Percentiles rank a stretch among this genome's conserved stretches.
Evolutionary conservation across 2,797 vertebrate genomes (phyloP).

Genomic region (Capromys pilorides): DNA sequence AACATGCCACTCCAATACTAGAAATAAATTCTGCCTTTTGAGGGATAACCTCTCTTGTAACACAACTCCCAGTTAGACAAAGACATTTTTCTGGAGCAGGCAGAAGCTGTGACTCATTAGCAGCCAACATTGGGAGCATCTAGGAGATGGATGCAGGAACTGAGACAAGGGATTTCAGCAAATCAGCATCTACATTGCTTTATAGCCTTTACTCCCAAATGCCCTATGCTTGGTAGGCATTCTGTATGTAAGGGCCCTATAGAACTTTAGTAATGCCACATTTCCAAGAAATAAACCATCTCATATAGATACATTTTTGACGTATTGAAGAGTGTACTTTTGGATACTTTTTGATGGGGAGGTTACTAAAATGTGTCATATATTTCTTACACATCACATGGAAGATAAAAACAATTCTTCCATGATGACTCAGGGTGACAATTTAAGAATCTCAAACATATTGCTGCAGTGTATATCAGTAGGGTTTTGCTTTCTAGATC

Average conservation of each 20-base stretch:
- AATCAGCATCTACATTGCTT: constrained; percentile 18
- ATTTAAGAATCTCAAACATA: constrained; percentile 34
- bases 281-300: constrained; percentile 47
- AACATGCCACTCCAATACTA: constrained; percentile 4
- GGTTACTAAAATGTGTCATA: constrained; percentile 46
- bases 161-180: neutral
- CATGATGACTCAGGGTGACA: constrained; percentile 40
- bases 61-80: neutral
- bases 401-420: constrained; percentile 36
- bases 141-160: neutral
- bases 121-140: neutral
- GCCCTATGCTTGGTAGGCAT: neutral
- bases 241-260: constrained; percentile 21
- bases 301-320: constrained; percentile 37
- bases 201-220: neutral
- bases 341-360: constrained; percentile 41
- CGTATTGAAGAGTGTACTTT: neutral
- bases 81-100: constrained; percentile 42
- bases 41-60: neutral
- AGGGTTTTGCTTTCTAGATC: constrained; percentile 43
- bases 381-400: constrained; percentile 14
- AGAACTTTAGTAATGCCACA: neutral
- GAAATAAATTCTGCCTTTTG: neutral
- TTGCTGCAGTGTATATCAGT: constrained; percentile 29
- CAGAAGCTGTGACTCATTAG: constrained; percentile 7